Base-by-base conservation (phyloP, 2,797 vertebrate species). In the Ctenosaura bakeri region DNA sequence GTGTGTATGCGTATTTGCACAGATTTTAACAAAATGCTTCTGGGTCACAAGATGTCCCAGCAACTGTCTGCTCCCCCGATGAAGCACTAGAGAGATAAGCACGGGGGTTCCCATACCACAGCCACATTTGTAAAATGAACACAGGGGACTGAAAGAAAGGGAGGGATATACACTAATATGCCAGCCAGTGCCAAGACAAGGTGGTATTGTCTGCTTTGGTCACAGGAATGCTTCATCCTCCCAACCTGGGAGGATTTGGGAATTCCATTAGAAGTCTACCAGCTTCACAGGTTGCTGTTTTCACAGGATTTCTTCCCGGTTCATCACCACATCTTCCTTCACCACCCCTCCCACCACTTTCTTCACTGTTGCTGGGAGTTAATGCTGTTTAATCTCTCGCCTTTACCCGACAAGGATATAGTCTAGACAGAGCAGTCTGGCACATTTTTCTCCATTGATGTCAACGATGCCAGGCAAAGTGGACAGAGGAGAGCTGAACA, bases 291-390 rank as follows among this genome's bases (percentile, higher is more conserved):
- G n/a, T 52, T 77, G 1, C 56, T 81, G 89, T 94, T 92, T 93
- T 85, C 91, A 78, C 92, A 92, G 90, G 81, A 76, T 69, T 86
- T 38, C 86, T 89, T 91, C 81, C 93, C 35, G 76, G 91, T 91
- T 88, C 90, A 90, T 42, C 92, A 91, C 81, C 90, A 14, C 87
- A 26, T 59, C 71, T 50, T 14, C 74, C 66, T 90, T 83, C 79
- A 6, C 64, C 92, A 8, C 4, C 85, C 59, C 42, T 50, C 29
- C 32, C 38, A 69, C 77, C 13, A 50, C 35, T 85, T 74, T 86
- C 76, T 85, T 46, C 90, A 42, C 74, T 80, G 74, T 89, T 84
- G 92, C 54, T 42, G 87, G 83, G 85, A 1, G 66, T 46, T 5
- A 1, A 86, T 78, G 90, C 92, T 83, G 87, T 94, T 94, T 92